Evolutionary conservation across 2,888 invertebrate genomes (phyloP), one percentile per base, ranked within the genome.

Genomic region (Diarsia mendica): DNA sequence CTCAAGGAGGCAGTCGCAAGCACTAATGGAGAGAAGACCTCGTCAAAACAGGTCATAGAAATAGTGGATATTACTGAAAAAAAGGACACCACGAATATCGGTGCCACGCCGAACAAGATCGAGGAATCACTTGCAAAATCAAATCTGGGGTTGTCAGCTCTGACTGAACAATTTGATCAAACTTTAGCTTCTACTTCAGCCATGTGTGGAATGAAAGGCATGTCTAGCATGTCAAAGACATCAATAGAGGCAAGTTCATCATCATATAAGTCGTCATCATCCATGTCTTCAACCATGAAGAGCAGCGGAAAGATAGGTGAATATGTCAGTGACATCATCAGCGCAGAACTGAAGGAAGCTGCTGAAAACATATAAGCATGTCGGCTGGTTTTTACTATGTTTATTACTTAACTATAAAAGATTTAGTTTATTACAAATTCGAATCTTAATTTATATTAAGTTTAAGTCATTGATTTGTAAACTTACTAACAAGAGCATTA

Each of bases 311-410:
- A 87, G 64, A 80, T 87, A 8, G 87, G 84, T 72, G 90, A 90
- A 60, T 74, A 51, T 72, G 77, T 88, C 58, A 88, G 89, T 39
- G 89, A 88, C 75, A 90, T 91, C 8, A 89, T 91, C 23, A 88
- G 87, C 51, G 90, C 90, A 2, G 91, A 92, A 79, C 78, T 92
- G 5, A 90, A 87, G 81, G 91, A 92, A 79, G 91, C 91, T 64
- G 88, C 91, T 73, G 92, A 92, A 82, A 92, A 90, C 82, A 83
- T 88, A 73, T 90, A 88, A 90, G 82, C 63, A 63, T 74, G 23
- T 61, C 66, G 20, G 69, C 48, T 76, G 70, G 69, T 81, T 84
- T 85, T 84, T 84, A 80, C 78, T 78, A 88, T 87, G 80, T 90
- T 90, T 90, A 77, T 83, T 90, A 75, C 75, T 80, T 85, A 86